Evolutionary conservation across 2,888 invertebrate genomes (phyloP), one percentile per base, ranked within the genome.

Genomic region (Nomada hirtipes): DNA sequence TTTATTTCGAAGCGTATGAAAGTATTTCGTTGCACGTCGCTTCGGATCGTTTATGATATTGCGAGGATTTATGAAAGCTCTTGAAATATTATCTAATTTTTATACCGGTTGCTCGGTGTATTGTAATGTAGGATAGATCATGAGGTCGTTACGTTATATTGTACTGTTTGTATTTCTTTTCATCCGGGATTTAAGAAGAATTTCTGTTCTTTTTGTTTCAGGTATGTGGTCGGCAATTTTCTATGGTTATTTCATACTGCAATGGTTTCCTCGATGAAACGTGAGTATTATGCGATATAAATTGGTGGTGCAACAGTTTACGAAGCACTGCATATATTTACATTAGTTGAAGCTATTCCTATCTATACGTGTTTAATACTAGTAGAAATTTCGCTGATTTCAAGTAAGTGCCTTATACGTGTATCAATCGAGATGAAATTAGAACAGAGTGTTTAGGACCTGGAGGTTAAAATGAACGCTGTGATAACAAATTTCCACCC

Each of bases 1-100:
- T 76, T 79, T 76, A 59, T 70, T 79, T 76, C 76, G 69, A 70
- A 59, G 69, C 52, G 20, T 26, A 36, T 18, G 44, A 20, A 64
- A 69, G 64, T 55, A 44, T 59, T 47, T 59, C 60, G 29, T 53
- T 10, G 44, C 47, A 55, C 20, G 44, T 15, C 15, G 26, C 23
- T 7, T 63, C 18, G 18, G 10, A 53, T 47, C 44, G 11, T 29
- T 44, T 11, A 11, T n/a, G 23, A 44, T 10, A 29, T 26, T 18
- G 9, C n/a, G 47, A 50, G 53, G n/a, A 13, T 60, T 52, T 76
- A 52, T 55, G 20, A 44, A 3, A 52, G 26, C 15, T 44, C 47
- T 59, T 13, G 13, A 59, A 23, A 26, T 7, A n/a, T 1, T 7
- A 18, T 26, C 18, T 59, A 13, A 36, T 36, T 36, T 36, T 36